phyloP scores from a whole-genome alignment of 2,888 invertebrate species.

The Adelognathus sp. region DNA sequence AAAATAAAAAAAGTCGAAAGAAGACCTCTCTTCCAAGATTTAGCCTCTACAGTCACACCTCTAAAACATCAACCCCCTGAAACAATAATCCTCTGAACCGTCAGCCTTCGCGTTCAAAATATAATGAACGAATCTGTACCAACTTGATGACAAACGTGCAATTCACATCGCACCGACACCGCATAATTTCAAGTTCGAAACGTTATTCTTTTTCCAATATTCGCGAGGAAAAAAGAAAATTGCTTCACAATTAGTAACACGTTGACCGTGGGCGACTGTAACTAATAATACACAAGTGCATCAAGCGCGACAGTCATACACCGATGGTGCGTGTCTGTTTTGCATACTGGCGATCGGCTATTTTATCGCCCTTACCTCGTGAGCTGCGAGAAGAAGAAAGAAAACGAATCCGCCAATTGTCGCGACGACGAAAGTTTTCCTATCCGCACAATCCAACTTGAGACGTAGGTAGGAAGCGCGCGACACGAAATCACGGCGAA shows the following conservation, averaged over 20 bases:
- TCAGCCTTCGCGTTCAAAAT: no score
- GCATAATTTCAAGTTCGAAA: no score
- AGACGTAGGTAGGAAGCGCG: not conserved
- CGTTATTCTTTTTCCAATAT: not conserved
- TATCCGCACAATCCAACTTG: conserved; percentile 13
- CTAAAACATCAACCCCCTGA: no score
- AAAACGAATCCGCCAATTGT: conserved; percentile 12
- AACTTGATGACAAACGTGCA: no score
- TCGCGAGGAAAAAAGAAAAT: not conserved
- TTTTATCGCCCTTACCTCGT: not conserved
- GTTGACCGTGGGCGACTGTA: not conserved
- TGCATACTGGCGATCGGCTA: conserved; percentile 1
- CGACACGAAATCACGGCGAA: not conserved
- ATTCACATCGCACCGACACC: no score
- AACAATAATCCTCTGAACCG: no score
- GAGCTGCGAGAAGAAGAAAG: not conserved
- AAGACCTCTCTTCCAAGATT: no score
- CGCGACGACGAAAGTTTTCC: not conserved
- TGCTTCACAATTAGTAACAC: not conserved
- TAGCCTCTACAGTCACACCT: no score
- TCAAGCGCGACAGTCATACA: not conserved
- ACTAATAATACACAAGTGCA: not conserved
- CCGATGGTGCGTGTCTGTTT: not conserved
- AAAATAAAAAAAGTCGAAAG: no score
- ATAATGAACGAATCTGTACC: no score